These are phyloP conservation scores for Sylvia borin DNA, from an alignment of 2,797 vertebrate genomes.

Conservation along the genomic window DNA sequence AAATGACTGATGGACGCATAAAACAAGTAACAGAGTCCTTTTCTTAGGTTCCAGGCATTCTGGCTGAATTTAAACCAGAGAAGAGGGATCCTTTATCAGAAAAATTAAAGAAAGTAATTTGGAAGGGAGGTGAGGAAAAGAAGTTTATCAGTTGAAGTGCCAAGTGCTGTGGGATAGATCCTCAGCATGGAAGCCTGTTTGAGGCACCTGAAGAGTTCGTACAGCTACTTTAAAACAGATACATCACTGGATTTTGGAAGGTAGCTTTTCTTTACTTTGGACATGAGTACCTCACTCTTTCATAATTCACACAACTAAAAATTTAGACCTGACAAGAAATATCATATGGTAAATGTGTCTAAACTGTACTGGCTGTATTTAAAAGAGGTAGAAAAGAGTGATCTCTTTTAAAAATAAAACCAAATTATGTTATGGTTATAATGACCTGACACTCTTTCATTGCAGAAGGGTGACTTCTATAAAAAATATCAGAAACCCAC, in stretches of 20 bases:
- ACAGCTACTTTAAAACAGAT: background rate
- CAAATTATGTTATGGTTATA: background rate
- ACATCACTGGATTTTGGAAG: background rate
- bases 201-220: background rate
- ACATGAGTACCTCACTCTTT: background rate
- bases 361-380: background rate
- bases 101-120: background rate
- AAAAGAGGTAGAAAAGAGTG: background rate
- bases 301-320: background rate
- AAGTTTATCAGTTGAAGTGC: background rate
- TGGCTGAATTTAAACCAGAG: background rate
- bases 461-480: background rate
- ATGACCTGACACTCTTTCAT: background rate
- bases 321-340: background rate
- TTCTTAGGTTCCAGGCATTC: background rate
- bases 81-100: background rate
- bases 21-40: background rate
- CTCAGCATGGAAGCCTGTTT: background rate
- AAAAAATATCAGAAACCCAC: background rate
- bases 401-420: background rate
- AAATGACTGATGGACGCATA: constrained; percentile 9
- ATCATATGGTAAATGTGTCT: background rate
- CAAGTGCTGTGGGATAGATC: background rate
- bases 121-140: background rate
- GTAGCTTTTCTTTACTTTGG: background rate